These are phyloP conservation scores for Phyllotis vaccarum DNA, from an alignment of 2,797 vertebrate species.

Conservation along the genomic window DNA sequence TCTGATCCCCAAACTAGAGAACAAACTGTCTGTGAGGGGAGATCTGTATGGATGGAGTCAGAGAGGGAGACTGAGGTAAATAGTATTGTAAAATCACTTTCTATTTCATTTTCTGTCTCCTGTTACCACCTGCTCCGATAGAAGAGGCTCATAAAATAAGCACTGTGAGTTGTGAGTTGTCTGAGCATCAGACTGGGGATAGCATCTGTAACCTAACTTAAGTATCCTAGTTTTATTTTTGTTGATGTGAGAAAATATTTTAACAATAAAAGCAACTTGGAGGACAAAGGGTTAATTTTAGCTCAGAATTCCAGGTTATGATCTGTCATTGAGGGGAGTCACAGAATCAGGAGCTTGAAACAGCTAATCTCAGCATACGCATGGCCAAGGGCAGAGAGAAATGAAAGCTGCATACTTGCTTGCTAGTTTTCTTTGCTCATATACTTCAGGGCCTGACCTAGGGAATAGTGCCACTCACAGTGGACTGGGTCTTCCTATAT, in stretches of 20 bases:
- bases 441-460: neutral
- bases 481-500: neutral
- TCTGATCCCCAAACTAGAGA: neutral
- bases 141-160: constrained; percentile 23
- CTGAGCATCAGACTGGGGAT: constrained; percentile 14
- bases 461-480: neutral
- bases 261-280: neutral
- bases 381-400: neutral
- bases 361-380: neutral
- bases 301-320: neutral
- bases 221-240: neutral
- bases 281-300: neutral
- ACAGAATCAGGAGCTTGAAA: neutral
- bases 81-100: neutral
- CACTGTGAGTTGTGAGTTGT: neutral
- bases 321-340: neutral
- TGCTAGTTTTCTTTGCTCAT: neutral
- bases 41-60: rapidly evolving
- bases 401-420: neutral
- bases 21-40: neutral
- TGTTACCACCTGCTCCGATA: neutral
- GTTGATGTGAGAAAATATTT: neutral
- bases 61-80: neutral
- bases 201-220: neutral
- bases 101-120: neutral